phyloP scores from a whole-genome alignment of 2,113 vertebrate genomes.

The Psephotus haematonotus region DNA sequence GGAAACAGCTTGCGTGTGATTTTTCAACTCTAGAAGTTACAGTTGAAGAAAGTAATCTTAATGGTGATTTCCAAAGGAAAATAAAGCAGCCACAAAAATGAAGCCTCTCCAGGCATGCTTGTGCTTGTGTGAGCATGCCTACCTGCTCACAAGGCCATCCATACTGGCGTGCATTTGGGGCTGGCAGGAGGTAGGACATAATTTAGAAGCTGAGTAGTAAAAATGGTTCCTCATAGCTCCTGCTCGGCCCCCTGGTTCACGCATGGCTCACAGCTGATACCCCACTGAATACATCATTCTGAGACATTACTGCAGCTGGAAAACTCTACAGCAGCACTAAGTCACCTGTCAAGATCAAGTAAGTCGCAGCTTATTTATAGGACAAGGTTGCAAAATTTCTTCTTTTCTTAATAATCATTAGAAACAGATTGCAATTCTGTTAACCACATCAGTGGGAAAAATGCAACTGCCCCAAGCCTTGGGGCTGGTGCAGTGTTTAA shows the following conservation, averaged over 20 bases:
- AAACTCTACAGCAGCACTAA: slow-evolving; percentile 59
- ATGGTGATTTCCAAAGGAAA: neutral
- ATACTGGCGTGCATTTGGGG: neutral
- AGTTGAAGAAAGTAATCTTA: neutral
- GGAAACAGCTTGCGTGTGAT: neutral
- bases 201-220: slow-evolving; percentile 54
- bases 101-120: neutral
- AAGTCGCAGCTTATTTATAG: slow-evolving; percentile 49
- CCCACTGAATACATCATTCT: slow-evolving; percentile 66
- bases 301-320: slow-evolving; percentile 64
- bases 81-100: neutral
- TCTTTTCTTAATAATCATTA: slow-evolving; percentile 19
- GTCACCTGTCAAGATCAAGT: slow-evolving; percentile 59
- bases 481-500: neutral
- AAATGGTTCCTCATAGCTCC: slow-evolving; percentile 50
- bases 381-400: slow-evolving; percentile 30
- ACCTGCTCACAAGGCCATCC: neutral
- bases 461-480: neutral
- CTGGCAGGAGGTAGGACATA: slow-evolving; percentile 21
- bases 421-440: neutral
- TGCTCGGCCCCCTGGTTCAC: slow-evolving; percentile 6
- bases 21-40: neutral
- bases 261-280: slow-evolving; percentile 42
- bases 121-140: neutral
- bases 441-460: neutral